These are phyloP conservation scores for Rhinolophus ferrumequinum DNA, from an alignment of 2,113 vertebrate species.

Conservation along the genomic window DNA sequence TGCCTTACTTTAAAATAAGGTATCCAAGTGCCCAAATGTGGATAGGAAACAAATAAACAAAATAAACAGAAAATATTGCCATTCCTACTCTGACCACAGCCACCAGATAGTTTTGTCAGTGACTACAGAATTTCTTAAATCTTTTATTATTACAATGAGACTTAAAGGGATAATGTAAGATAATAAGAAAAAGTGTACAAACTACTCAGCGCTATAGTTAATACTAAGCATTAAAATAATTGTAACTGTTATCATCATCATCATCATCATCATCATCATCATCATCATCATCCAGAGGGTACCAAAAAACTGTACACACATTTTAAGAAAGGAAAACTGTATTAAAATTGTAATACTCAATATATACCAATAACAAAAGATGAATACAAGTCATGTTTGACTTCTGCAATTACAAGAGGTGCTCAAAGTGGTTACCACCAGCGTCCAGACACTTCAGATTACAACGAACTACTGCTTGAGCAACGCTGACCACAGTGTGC, in stretches of 20 bases:
- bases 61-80: neutral
- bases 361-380: too few species aligned
- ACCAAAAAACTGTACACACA: too few species aligned
- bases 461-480: too few species aligned
- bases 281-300: too few species aligned
- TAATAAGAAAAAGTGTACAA: neutral
- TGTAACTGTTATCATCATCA: neutral
- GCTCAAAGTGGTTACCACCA: too few species aligned
- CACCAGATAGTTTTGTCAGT: neutral
- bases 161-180: neutral
- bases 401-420: too few species aligned
- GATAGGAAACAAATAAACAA: neutral
- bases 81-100: neutral
- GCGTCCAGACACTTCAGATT: too few species aligned
- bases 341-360: too few species aligned
- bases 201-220: neutral
- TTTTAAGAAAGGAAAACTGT: too few species aligned
- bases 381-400: too few species aligned
- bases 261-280: too few species aligned
- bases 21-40: neutral
- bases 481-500: too few species aligned
- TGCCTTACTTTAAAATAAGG: neutral
- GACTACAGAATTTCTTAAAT: neutral
- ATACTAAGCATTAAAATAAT: neutral
- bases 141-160: neutral